A percentile compares a stretch with the other conserved stretches of the same genome.
These are phyloP conservation scores for Mus spretus DNA, from an alignment of 2,797 vertebrate species.

Conservation along the genomic window DNA sequence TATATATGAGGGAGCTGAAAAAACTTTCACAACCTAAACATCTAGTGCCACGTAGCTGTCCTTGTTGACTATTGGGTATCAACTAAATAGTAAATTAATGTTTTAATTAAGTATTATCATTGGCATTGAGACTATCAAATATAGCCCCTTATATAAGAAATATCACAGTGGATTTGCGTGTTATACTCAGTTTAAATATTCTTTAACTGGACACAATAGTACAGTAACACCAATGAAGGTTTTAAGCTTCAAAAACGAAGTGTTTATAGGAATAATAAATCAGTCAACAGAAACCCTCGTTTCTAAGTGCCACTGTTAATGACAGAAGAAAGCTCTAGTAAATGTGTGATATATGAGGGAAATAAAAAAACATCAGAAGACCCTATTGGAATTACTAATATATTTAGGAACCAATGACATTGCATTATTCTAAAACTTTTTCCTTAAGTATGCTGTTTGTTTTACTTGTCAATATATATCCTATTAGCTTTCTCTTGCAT, in stretches of 20 bases:
- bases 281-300: background rate
- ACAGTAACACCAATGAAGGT: background rate
- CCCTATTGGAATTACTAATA: background rate
- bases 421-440: conserved; percentile 30
- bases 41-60: background rate
- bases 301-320: background rate
- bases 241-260: background rate
- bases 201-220: background rate
- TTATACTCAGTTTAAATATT: background rate
- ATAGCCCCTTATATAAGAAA: background rate
- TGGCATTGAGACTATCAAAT: background rate
- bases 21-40: background rate
- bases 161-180: background rate
- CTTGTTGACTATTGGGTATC: background rate
- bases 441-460: conserved; percentile 16
- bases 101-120: background rate
- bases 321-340: background rate
- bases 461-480: conserved; percentile 61
- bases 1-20: background rate
- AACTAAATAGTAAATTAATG: background rate
- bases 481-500: conserved; percentile 19
- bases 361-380: background rate
- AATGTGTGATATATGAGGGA: background rate
- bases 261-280: background rate
- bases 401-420: background rate